Percentiles rank a stretch among this genome's conserved stretches.
Evolutionary conservation across 2,113 vertebrate species (phyloP).

Genomic region (Callospermophilus lateralis): DNA sequence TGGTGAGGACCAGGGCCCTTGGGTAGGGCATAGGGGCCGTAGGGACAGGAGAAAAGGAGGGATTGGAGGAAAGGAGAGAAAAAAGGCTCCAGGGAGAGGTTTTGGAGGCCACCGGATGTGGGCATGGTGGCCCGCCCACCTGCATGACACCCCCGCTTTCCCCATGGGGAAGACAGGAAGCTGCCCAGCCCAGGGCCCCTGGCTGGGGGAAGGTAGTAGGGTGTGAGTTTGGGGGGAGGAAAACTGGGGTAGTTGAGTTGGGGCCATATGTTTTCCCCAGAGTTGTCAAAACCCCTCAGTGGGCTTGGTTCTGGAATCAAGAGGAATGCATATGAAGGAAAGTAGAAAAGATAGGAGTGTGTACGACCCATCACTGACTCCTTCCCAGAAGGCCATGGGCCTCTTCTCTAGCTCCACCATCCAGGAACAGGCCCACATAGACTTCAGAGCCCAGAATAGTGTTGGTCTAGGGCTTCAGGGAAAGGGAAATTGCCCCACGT

Average conservation of each 20-base stretch:
- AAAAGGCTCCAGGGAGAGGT: conserved; percentile 39
- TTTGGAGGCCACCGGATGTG: conserved; percentile 81
- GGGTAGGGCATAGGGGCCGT: background rate
- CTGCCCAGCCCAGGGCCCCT: conserved; percentile 67
- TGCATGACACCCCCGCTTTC: conserved; percentile 78
- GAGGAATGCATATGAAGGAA: background rate
- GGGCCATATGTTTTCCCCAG: background rate
- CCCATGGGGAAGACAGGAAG: conserved; percentile 84
- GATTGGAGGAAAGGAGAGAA: conserved; percentile 29
- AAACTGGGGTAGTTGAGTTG: background rate
- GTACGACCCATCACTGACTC: background rate
- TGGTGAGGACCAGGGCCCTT: background rate
- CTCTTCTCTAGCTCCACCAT: background rate
- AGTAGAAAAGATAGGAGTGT: background rate
- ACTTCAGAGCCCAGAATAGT: background rate
- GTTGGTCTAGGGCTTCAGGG: background rate
- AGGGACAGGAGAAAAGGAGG: background rate
- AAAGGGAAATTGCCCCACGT: background rate
- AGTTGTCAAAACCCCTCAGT: background rate
- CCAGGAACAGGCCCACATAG: background rate
- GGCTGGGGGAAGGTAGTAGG: conserved; percentile 51
- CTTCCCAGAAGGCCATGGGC: conserved; percentile 23
- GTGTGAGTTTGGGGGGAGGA: background rate
- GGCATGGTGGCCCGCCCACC: conserved; percentile 76
- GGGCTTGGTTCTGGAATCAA: conserved; percentile 16